Conservation (phyloP, 2,888 invertebrate genomes). For the Cheiracanthium punctorium region DNA sequence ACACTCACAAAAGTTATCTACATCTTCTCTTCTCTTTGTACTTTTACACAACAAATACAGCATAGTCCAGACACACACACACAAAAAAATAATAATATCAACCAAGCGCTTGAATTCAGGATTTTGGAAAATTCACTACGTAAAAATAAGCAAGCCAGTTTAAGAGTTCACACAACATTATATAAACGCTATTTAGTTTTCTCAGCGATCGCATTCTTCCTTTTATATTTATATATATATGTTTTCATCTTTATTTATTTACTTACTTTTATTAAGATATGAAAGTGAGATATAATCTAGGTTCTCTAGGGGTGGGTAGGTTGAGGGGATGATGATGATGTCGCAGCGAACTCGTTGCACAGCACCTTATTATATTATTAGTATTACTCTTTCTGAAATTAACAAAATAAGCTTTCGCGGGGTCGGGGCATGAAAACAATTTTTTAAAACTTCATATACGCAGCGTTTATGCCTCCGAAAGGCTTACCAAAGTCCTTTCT, state of each 20-base stretch:
- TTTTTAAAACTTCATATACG: not conserved
- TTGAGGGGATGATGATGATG: too few relatives aligned
- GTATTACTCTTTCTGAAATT: too few relatives aligned
- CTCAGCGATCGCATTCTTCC: not conserved
- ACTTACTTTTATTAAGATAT: constrained; percentile 28
- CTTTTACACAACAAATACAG: constrained; percentile 68
- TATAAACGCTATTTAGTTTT: constrained; percentile 50
- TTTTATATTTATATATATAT: not conserved
- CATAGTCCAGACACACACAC: constrained; percentile 53
- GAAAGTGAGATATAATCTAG: constrained; percentile 22
- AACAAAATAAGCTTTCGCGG: not conserved
- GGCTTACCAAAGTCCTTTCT: too few relatives aligned
- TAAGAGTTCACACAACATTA: constrained; percentile 51
- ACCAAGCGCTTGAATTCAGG: constrained; percentile 53
- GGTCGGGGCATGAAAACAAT: too few relatives aligned
- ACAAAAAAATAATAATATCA: too few relatives aligned
- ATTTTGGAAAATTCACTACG: constrained; percentile 53
- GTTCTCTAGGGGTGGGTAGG: constrained; percentile 46
- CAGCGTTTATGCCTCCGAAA: constrained; percentile 7
- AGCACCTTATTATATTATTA: too few relatives aligned
- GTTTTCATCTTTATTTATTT: too few relatives aligned
- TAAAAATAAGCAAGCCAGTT: constrained; percentile 60
- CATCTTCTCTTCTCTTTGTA: constrained; percentile 48
- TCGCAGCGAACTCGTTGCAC: constrained; percentile 35
- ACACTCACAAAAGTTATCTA: constrained; percentile 64